Evolutionary conservation across 2,113 vertebrate genomes (phyloP).

Genomic region (Pterocles orientalis): DNA sequence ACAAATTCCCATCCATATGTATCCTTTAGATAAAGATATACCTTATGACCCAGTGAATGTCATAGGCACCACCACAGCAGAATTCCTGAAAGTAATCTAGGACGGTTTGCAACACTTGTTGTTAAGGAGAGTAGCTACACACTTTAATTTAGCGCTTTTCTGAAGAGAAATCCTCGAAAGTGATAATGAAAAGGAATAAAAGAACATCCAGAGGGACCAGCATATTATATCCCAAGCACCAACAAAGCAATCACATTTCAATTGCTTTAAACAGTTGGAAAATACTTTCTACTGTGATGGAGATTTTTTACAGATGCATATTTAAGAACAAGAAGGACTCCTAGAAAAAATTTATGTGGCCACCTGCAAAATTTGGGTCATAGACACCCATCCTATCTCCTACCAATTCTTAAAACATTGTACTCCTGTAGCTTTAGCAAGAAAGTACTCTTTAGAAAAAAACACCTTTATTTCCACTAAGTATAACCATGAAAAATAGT

Average conservation of each 20-base stretch:
- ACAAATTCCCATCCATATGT: background rate
- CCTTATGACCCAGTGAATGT: background rate
- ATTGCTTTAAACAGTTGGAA: background rate
- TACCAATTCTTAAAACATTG: background rate
- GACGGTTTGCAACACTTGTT: background rate
- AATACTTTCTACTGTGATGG: background rate
- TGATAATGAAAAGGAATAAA: background rate
- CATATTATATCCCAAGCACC: background rate
- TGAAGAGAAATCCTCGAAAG: background rate
- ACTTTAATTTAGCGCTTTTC: background rate
- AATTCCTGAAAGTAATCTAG: background rate
- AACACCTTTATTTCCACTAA: background rate
- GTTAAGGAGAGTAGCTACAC: background rate
- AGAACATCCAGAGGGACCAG: background rate
- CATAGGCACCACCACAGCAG: background rate
- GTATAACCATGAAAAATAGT: background rate
- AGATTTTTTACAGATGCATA: background rate
- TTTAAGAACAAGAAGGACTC: background rate
- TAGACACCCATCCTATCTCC: background rate
- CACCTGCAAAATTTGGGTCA: background rate
- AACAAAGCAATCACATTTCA: background rate
- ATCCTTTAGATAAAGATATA: background rate
- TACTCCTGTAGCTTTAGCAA: background rate
- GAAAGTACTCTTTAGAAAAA: background rate
- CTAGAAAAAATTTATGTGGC: background rate